A percentile compares a stretch with the other conserved stretches of the same genome.
Conservation (phyloP, 1,140 invertebrate species). For the Drosophila murphyi region DNA sequence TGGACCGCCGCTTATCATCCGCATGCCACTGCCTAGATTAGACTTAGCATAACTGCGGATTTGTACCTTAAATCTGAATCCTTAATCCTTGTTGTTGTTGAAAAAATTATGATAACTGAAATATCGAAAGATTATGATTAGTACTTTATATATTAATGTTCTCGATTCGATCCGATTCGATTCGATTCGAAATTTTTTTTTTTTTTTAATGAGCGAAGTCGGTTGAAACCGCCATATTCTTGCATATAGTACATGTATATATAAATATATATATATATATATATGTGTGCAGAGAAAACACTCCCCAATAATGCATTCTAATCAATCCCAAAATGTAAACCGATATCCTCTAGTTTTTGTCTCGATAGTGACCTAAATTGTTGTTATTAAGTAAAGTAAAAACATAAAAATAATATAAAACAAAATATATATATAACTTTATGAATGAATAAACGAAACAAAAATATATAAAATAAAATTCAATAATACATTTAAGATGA, state of each 20-base stretch:
- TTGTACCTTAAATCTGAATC: conserved; percentile 7
- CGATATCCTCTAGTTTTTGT: conserved; percentile 39
- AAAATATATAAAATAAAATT: conserved; percentile 16
- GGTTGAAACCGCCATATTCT: conserved; percentile 47
- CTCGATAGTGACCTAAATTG: conserved; percentile 44
- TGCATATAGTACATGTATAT: conserved; percentile 2
- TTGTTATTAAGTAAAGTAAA: conserved; percentile 40
- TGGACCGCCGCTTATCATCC: conserved; percentile 78
- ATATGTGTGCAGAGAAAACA: background rate
- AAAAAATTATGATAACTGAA: background rate
- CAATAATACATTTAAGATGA: conserved; percentile 19
- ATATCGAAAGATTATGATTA: background rate
- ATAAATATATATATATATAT: background rate
- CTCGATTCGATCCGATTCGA: too few species aligned
- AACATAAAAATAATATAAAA: conserved; percentile 25
- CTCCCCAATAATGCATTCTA: conserved; percentile 41
- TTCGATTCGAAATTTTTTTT: conserved; percentile 3
- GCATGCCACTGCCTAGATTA: conserved; percentile 67
- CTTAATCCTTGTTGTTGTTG: conserved; percentile 20
- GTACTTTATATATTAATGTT: background rate
- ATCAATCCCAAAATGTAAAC: conserved; percentile 42
- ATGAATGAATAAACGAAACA: conserved; percentile 11
- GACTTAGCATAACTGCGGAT: conserved; percentile 2
- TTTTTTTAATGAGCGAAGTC: conserved; percentile 21
- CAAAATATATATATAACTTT: conserved; percentile 26